Base-by-base conservation (phyloP, 2,888 invertebrate species). In the Acanthosepion lycidas region DNA sequence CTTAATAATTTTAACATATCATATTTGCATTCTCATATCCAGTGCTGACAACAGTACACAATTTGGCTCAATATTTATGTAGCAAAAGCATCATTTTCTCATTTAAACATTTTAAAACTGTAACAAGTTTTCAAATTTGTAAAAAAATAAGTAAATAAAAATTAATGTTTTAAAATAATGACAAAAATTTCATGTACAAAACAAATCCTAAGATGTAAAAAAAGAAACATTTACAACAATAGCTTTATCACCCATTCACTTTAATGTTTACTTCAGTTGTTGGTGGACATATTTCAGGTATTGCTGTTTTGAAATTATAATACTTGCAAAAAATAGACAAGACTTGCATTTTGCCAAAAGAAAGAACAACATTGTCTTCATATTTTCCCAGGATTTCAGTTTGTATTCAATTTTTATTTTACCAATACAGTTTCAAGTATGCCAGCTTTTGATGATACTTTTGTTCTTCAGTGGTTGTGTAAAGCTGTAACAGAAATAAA, bases 401-500 rank as follows among this genome's bases (percentile, higher is more conserved):
- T 78, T 33, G 78, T 33, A 78, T 78, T n/a, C 9, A 78, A 15
- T 51, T 23, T 78, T 78, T 33, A 33, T 18, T 78, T 93, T 53
- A 93, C 93, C 93, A 97, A 95, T 97, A 97, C 28, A 97, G 96
- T 95, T 97, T 97, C 94, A 97, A 95, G 95, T 97, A 97, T 12
- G 97, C 97, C 95, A 97, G 95, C 95, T 96, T 97, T 95, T 97
- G 96, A 94, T 97, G 97, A 95, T 96, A 97, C 95, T 97, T 97
- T 95, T 97, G 97, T 94, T 97, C 97, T 95, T 97, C 97, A 95
- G 97, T 97, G 78, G 97, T 97, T 95, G 97, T 97, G 95, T 97
- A 96, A 59, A 97, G 95, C 97, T 97, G 96, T 94, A 96, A 96
- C 94, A 95, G 94, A 95, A 64, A 94, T 20, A 42, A 92, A 51